Percentiles rank a stretch among this genome's conserved stretches.
Evolutionary conservation across 2,113 vertebrate genomes (phyloP).

Genomic region (Zosterops pallidus): DNA sequence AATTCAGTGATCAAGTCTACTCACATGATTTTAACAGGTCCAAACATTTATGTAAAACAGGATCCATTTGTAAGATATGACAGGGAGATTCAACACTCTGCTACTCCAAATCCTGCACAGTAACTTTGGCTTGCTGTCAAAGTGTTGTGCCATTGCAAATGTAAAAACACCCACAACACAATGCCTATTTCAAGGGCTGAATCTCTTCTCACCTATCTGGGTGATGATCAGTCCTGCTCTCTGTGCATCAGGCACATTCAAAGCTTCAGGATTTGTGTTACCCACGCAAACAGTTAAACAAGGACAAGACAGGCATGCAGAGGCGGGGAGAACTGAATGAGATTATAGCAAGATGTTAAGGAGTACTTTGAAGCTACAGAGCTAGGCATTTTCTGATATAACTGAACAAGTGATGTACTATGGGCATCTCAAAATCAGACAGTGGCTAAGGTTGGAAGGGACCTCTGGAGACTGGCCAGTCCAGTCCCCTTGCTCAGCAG

Average conservation of each 20-base stretch:
- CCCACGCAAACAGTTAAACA: neutral
- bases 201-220: neutral
- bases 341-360: neutral
- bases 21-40: neutral
- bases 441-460: neutral
- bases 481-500: neutral
- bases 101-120: neutral
- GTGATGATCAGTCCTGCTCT: neutral
- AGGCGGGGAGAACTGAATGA: neutral
- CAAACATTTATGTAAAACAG: neutral
- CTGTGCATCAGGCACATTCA: neutral
- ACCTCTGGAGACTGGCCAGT: neutral
- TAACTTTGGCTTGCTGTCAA: neutral
- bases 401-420: neutral
- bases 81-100: neutral
- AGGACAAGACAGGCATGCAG: neutral
- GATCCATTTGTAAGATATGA: neutral
- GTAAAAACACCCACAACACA: neutral
- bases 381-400: neutral
- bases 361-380: neutral
- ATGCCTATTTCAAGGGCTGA: neutral
- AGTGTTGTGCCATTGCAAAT: neutral
- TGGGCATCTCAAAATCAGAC: neutral
- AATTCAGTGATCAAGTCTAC: neutral
- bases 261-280: neutral